Conservation (phyloP, 2,113 vertebrate species). For the Leucosticte australis region DNA sequence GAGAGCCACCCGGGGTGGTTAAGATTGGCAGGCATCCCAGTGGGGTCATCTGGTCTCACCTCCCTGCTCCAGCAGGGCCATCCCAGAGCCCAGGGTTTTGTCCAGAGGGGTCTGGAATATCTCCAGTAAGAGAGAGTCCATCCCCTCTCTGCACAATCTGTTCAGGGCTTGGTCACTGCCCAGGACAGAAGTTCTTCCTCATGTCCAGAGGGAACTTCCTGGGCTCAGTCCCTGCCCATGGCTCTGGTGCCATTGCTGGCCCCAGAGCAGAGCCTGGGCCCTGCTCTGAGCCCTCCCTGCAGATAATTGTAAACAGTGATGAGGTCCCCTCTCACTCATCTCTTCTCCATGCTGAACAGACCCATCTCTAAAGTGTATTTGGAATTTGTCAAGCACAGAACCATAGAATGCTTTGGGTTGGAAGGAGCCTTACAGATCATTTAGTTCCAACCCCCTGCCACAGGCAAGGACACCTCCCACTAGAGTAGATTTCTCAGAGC, state of each 20-base stretch:
- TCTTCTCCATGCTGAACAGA: neutral
- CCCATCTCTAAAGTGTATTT: neutral
- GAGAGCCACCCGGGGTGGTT: neutral
- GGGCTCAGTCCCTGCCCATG: rapidly evolving
- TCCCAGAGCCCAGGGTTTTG: neutral
- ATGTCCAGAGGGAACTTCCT: rapidly evolving
- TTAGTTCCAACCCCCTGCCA: rapidly evolving
- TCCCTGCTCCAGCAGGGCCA: neutral
- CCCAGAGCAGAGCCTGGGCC: neutral
- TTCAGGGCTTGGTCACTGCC: rapidly evolving
- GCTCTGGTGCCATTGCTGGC: neutral
- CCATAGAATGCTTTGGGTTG: neutral
- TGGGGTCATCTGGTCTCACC: no score
- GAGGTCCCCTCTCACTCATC: neutral
- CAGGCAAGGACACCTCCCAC: neutral
- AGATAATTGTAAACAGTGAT: neutral
- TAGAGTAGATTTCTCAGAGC: neutral
- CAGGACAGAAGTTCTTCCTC: neutral
- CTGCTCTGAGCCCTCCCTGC: neutral
- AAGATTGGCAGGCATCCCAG: rapidly evolving
- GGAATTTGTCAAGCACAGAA: neutral
- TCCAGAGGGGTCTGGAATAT: neutral
- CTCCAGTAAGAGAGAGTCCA: neutral
- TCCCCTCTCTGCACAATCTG: neutral
- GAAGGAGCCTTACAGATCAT: neutral